phyloP scores from a whole-genome alignment of 1,140 invertebrate species.

The Dendrolimus kikuchii region DNA sequence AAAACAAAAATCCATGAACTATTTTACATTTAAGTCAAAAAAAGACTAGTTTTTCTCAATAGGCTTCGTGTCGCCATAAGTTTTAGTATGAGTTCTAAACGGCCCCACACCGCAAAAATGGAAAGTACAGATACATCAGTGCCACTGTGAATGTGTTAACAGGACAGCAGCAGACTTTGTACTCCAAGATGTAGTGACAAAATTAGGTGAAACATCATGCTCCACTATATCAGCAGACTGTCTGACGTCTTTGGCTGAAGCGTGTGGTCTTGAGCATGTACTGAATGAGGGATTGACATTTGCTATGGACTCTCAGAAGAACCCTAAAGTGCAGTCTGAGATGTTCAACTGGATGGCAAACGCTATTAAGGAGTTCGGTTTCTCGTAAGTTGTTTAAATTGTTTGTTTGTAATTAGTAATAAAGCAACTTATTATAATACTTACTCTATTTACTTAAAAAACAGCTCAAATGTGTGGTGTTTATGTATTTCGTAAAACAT shows the following conservation, averaged over 20 bases:
- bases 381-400: slow-evolving; percentile 46
- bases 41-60: too few relatives aligned
- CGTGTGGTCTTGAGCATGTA: slow-evolving; percentile 83
- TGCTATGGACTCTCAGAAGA: slow-evolving; percentile 88
- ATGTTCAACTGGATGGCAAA: slow-evolving; percentile 84
- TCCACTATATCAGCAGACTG: slow-evolving; percentile 79
- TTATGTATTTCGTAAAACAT: too few relatives aligned
- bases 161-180: slow-evolving; percentile 84
- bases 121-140: neutral
- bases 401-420: slow-evolving; percentile 2
- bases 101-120: too few relatives aligned
- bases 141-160: slow-evolving; percentile 6
- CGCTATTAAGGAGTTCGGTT: slow-evolving; percentile 89
- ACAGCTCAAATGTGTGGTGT: too few relatives aligned
- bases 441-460: too few relatives aligned
- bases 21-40: too few relatives aligned
- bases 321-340: slow-evolving; percentile 92
- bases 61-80: too few relatives aligned
- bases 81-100: too few relatives aligned
- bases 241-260: slow-evolving; percentile 86
- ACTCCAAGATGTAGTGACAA: slow-evolving; percentile 86
- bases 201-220: slow-evolving; percentile 90
- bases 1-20: too few relatives aligned
- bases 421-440: too few relatives aligned
- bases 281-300: slow-evolving; percentile 79